phyloP scores from a whole-genome alignment of 2,888 invertebrate species.

The Sphinx pinastri region DNA sequence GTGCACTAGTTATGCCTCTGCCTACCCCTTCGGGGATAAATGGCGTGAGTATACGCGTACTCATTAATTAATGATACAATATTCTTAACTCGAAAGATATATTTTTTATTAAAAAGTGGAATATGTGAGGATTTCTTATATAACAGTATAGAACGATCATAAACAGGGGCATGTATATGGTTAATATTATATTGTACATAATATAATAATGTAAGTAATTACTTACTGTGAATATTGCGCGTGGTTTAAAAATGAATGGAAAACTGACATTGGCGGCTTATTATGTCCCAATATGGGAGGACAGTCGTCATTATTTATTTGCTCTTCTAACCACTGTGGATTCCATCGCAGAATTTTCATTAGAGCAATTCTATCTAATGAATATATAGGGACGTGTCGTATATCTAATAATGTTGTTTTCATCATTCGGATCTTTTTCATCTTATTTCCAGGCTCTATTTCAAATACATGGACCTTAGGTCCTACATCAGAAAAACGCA shows the following conservation, averaged over 20 bases:
- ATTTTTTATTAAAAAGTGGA: too few species aligned
- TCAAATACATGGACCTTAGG: conserved; percentile 60
- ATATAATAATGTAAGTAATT: conserved; percentile 11
- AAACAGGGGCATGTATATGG: too few species aligned
- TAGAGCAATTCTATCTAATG: conserved; percentile 76
- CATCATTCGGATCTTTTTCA: conserved; percentile 66
- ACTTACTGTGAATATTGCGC: conserved; percentile 85
- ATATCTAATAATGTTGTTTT: conserved; percentile 59
- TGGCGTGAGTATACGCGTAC: too few species aligned
- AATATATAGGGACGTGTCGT: conserved; percentile 61
- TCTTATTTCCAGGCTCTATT: conserved; percentile 70
- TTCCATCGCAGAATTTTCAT: conserved; percentile 86
- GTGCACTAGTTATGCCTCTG: too few species aligned
- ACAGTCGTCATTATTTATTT: conserved; percentile 72
- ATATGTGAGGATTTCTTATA: too few species aligned
- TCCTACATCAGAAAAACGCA: conserved; percentile 60
- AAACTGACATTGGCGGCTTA: conserved; percentile 78
- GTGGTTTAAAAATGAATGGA: conserved; percentile 81
- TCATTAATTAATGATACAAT: too few species aligned
- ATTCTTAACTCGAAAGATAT: too few species aligned
- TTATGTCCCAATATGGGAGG: conserved; percentile 82
- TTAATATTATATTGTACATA: too few species aligned
- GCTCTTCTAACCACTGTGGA: conserved; percentile 86
- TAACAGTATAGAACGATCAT: too few species aligned
- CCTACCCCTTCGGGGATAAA: too few species aligned